These are phyloP conservation scores for Erythrolamprus reginae DNA, from an alignment of 2,113 vertebrate species.

Conservation along the genomic window DNA sequence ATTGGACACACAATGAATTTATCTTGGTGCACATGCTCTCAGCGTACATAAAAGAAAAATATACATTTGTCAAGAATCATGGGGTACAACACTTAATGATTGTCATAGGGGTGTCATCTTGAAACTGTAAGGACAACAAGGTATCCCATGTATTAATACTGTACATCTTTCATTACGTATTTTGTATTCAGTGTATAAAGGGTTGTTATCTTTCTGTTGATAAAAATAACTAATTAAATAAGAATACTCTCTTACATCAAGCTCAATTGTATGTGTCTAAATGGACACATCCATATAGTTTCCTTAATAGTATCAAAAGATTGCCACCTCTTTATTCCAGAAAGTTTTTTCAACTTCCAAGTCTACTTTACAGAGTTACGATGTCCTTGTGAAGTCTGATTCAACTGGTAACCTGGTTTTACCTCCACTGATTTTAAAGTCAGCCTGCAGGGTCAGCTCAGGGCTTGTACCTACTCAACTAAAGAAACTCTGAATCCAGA, in stretches of 20 bases:
- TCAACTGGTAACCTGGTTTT: background rate
- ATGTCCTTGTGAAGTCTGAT: background rate
- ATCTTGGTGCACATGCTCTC: too few species aligned
- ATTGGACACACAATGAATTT: too few species aligned
- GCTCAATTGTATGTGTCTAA: background rate
- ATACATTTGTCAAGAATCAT: too few species aligned
- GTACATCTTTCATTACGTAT: background rate
- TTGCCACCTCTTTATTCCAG: background rate
- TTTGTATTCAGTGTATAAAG: background rate
- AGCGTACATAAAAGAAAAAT: too few species aligned
- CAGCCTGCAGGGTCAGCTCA: background rate
- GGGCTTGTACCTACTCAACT: background rate
- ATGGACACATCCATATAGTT: background rate
- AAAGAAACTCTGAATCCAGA: background rate
- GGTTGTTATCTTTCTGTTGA: background rate
- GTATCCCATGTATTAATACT: background rate
- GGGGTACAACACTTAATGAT: too few species aligned
- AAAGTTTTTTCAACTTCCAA: background rate
- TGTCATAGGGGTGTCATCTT: too few species aligned
- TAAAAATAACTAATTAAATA: background rate
- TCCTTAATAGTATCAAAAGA: background rate
- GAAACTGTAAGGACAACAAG: background rate
- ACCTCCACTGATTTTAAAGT: background rate
- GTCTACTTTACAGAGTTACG: background rate
- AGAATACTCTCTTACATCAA: background rate